These are phyloP conservation scores for Alca torda DNA, from an alignment of 2,797 vertebrate species.

Conservation along the genomic window DNA sequence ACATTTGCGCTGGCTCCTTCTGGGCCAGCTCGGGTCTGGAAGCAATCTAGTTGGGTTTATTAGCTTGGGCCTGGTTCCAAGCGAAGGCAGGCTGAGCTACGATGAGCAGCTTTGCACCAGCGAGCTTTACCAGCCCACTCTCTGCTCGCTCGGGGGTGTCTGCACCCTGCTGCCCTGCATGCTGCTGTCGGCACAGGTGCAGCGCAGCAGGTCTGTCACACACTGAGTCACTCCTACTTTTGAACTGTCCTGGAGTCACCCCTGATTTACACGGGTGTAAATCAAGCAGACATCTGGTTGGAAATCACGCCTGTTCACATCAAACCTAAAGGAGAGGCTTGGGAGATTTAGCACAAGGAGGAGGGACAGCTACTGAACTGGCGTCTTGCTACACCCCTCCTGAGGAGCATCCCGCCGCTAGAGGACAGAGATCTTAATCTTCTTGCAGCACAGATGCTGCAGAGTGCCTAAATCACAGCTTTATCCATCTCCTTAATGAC, in stretches of 20 bases:
- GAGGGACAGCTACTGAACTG: conserved; percentile 35
- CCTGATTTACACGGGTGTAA: background rate
- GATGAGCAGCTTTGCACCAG: background rate
- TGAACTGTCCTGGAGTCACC: background rate
- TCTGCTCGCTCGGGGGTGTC: background rate
- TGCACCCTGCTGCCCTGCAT: background rate
- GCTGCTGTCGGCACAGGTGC: conserved; percentile 18
- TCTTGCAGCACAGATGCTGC: background rate
- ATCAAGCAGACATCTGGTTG: background rate
- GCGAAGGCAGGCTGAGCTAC: background rate
- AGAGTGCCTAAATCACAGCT: background rate
- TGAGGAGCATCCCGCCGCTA: background rate
- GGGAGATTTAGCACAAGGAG: background rate
- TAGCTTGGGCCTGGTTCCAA: conserved; percentile 47
- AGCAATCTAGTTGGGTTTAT: conserved; percentile 46
- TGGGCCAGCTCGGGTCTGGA: conserved; percentile 39
- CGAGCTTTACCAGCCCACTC: background rate
- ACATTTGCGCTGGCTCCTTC: conserved; percentile 33
- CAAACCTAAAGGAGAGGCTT: background rate
- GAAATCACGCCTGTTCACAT: background rate
- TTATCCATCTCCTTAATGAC: background rate
- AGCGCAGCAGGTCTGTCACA: background rate
- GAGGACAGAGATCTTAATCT: background rate
- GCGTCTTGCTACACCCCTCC: background rate
- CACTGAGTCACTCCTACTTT: background rate